A percentile compares a stretch with the other conserved stretches of the same genome.
Conservation (phyloP, 1,140 invertebrate species). For the Drosophila tsacasi region DNA sequence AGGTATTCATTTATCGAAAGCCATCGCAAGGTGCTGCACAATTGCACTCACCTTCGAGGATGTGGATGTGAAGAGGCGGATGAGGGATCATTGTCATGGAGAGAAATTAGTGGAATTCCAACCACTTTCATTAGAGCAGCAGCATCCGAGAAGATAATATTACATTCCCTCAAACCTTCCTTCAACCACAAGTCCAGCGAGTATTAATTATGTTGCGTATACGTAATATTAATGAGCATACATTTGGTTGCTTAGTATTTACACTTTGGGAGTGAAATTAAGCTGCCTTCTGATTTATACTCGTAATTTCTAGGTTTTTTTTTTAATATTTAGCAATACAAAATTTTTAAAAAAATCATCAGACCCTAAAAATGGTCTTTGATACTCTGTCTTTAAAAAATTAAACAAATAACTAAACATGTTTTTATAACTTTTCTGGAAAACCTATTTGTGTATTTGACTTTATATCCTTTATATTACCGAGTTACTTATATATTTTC, state of each 20-base stretch:
- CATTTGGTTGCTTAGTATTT: background rate
- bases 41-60: background rate
- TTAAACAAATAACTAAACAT: background rate
- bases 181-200: no score
- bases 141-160: background rate
- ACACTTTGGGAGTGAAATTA: no score
- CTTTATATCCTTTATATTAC: background rate
- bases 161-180: background rate
- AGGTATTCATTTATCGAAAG: conserved; percentile 35
- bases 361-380: background rate
- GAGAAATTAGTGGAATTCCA: background rate
- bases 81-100: background rate
- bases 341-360: background rate
- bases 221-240: background rate
- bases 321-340: background rate
- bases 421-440: background rate
- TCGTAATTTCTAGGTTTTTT: no score
- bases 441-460: background rate
- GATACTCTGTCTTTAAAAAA: background rate
- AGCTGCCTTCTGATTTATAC: background rate
- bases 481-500: background rate
- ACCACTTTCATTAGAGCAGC: background rate
- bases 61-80: no score
- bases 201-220: conserved; percentile 8
- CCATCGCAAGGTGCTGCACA: background rate